Conservation (phyloP, 2,113 vertebrate genomes). For the Hemibagrus wyckioides region DNA sequence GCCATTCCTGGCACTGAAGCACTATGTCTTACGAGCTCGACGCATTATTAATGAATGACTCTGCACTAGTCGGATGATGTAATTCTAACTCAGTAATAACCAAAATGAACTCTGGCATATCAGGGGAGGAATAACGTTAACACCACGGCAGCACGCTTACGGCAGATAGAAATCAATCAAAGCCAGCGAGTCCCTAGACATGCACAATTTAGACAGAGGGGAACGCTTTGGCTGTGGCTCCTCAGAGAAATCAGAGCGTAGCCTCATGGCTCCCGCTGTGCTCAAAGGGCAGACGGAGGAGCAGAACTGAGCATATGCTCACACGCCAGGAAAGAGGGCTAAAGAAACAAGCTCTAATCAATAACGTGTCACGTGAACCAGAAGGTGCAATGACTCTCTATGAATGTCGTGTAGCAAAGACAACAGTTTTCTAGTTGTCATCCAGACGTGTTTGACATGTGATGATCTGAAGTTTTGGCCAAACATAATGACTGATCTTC, state of each 20-base stretch:
- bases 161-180: constrained; percentile 65
- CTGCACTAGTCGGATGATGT: neutral
- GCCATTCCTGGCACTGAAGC: neutral
- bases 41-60: neutral
- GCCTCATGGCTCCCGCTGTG: constrained; percentile 34
- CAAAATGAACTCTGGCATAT: neutral
- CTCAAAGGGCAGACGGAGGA: constrained; percentile 50
- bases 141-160: constrained; percentile 13
- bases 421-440: neutral
- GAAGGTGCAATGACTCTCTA: neutral
- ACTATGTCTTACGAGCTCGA: neutral
- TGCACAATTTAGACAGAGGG: constrained; percentile 64
- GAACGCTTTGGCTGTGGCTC: constrained; percentile 46
- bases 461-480: neutral
- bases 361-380: neutral
- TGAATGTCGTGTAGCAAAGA: neutral
- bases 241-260: constrained; percentile 56
- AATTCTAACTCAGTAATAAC: neutral
- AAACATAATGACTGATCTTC: neutral
- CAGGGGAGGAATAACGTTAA: constrained; percentile 28
- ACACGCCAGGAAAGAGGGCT: neutral
- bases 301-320: neutral
- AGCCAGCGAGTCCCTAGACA: constrained; percentile 58
- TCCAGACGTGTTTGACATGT: neutral
- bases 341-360: neutral